Base-by-base conservation (phyloP, 2,113 vertebrate species). In the Dasypus novemcinctus region DNA sequence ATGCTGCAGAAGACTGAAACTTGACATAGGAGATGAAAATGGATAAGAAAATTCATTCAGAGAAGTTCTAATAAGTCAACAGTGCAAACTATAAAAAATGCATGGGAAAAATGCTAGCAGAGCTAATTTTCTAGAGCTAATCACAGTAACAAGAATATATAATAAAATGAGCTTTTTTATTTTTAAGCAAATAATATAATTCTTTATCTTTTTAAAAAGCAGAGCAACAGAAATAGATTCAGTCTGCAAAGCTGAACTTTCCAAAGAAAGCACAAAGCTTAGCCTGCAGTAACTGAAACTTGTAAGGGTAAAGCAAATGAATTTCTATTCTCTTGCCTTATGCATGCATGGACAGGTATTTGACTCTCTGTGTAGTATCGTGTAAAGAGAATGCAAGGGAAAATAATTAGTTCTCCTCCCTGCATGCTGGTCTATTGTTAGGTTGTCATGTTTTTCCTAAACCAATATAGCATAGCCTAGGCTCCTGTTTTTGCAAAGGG, bases 381-480 rank as follows among this genome's bases (percentile, higher is more conserved):
- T 33, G 52, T 54, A 69, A 31, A 89, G 75, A 93, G 46, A 96
- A 94, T 72, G 93, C 8, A 91, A 93, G 71, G 46, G n/a, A 61
- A 96, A 96, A 95, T 87, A 84, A 94, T 93, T 54, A 66, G 96
- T 94, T 95, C 92, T 92, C 59, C 52, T 92, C 78, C 61, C 64
- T 64, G 69, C 68, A 31, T 12, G 52, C n/a, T 36, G 59, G 68
- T 41, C 85, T 90, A 25, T 71, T 93, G 91, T 93, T 90, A 71
- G 43, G 11, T 23, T 93, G 91, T 88, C 86, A 61, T 31, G 74
- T 5, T 52, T 94, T 91, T 54, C 74, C 74, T 76, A 68, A 95
- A 72, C 59, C 31, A 63, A 52, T 31, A 8, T 29, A 66, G 49
- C 43, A 27, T 1, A 43, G 64, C 68, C 21, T 52, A n/a, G 43